Base-by-base conservation (phyloP, 2,797 vertebrate species). In the Toxotes lorentzi region DNA sequence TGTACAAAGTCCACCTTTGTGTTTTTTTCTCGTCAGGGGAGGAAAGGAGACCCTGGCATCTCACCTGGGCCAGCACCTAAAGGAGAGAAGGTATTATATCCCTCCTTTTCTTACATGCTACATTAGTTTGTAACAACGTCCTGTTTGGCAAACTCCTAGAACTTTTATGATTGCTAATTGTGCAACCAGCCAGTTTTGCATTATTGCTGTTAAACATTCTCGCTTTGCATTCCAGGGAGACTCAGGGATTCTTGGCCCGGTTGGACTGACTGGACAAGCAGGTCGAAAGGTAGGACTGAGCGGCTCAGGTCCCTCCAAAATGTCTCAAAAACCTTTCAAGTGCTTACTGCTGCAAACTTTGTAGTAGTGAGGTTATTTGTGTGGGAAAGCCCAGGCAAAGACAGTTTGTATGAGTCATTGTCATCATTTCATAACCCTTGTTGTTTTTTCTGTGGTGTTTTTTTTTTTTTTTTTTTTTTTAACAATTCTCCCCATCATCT, bases 31-130 rank as follows among this genome's bases (percentile, higher is more conserved):
- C 24, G 11, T 90, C 89, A 99, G 97, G 98, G 98, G 63, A 96
- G 95, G 82, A 99, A 99, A 88, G 98, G 98, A 78, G 98, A 99
- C 92, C 96, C 98, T 12, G 98, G 97, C 71, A 90, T 97, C 34
- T 99, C 98, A 35, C 97, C 97, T 90, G 98, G 97, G 73, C 96
- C 95, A 85, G 97, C 98, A 90, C 90, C 90, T 30, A 97, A 95
- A 88, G 98, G 98, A 93, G 95, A 95, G 54, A 99, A 98, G 96
- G 98, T 99, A 93, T 93, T 91, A 24, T 14, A 43, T 58, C 35
- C 38, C 43, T 40, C 16, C 7, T 75, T 65, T 78, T 34, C 24
- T 56, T 40, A 19, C 56, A 78, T 3, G 2, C 65, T 19, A 40
- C 79, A 74, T 58, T 73, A 5, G 4, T 78, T 73, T 70, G 2